phyloP scores from a whole-genome alignment of 2,797 vertebrate species.

The Hybognathus amarus region DNA sequence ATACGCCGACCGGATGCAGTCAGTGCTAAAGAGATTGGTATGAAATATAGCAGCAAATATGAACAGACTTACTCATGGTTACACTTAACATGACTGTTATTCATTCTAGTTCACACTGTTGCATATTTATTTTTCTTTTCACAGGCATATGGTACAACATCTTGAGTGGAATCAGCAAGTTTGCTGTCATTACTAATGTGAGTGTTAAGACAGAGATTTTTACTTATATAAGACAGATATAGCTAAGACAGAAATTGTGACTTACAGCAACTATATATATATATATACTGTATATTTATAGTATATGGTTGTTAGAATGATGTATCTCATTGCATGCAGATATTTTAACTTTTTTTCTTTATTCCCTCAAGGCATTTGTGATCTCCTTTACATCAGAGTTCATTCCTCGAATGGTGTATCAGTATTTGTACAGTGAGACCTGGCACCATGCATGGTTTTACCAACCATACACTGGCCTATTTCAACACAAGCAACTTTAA shows the following conservation, averaged over 20 bases:
- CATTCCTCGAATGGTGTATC: constrained; percentile 93
- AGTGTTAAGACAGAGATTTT: constrained; percentile 72
- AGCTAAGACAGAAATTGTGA: neutral
- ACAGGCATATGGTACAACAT: constrained; percentile 74
- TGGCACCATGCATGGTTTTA: constrained; percentile 92
- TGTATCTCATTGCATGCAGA: neutral
- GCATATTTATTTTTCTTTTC: neutral
- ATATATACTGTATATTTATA: too few relatives aligned
- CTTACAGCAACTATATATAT: too few relatives aligned
- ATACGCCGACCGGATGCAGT: constrained; percentile 89
- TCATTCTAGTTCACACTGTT: neutral
- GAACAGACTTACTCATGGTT: neutral
- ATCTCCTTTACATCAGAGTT: constrained; percentile 98
- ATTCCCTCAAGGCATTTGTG: constrained; percentile 89
- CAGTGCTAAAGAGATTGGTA: constrained; percentile 95
- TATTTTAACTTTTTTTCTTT: neutral
- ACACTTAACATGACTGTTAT: neutral
- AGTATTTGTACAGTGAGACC: constrained; percentile 92
- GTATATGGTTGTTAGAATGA: neutral
- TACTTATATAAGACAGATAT: too few relatives aligned
- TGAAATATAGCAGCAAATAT: constrained; percentile 15
- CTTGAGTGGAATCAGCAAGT: constrained; percentile 94
- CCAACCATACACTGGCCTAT: constrained; percentile 94
- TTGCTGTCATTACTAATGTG: constrained; percentile 99
- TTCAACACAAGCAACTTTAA: constrained; percentile 94